Base-by-base conservation (phyloP, 2,888 invertebrate species). In the Drosophila quinaria region DNA sequence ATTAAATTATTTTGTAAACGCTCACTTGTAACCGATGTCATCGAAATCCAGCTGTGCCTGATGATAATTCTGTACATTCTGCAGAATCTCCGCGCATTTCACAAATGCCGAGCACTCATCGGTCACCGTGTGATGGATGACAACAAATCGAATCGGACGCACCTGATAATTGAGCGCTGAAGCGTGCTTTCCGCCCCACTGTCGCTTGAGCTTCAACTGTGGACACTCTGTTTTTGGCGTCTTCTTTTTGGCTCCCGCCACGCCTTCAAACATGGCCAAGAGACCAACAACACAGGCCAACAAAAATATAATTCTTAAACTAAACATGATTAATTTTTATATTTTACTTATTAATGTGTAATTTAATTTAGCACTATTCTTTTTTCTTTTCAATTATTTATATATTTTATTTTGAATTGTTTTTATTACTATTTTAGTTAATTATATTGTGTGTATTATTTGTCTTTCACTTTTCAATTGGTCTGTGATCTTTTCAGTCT, bases 11-110 rank as follows among this genome's bases (percentile, higher is more conserved):
- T n/a, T n/a, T 22, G 22, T 22, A 25, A 25, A 39, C 13, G 17
- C 94, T 92, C 90, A 95, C 95, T 94, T 94, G 76, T 93, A 94
- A 42, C 94, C 94, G 66, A 95, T 94, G 76, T 95, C 95, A 78
- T 91, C 83, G 87, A 89, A 95, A 5, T 92, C 89, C 29, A 94
- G 84, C 0, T 85, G 80, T 2, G 94, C 92, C 93, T 94, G 94
- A 46, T 94, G 94, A 72, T 93, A 92, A 17, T 84, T 82, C 85
- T 95, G 95, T 29, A 94, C 94, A 70, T 89, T 93, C 68, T 93
- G 91, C 1, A 94, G 92, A 0, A 91, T 85, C 1, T 91, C 82
- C 0, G 93, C 92, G 78, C 95, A 95, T n/a, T 80, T 70, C 1
- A 88, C 74, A 37, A 93, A 93, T 0, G 92, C 93, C 1, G 73